phyloP scores from a whole-genome alignment of 2,113 vertebrate species.

The Lophius piscatorius region DNA sequence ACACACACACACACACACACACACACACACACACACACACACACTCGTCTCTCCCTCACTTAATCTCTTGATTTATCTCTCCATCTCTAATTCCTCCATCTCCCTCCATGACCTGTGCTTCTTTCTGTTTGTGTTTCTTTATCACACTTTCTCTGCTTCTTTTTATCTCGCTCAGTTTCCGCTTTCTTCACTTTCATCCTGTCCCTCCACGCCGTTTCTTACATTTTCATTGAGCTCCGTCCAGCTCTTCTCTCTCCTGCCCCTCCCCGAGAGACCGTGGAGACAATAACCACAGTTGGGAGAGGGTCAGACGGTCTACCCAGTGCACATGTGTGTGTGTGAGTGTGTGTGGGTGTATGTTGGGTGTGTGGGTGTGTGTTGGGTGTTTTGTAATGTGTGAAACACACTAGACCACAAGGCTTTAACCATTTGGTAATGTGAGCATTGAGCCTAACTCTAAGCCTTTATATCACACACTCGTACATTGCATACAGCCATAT shows the following conservation, averaged over 20 bases:
- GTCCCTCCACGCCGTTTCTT: slow-evolving; percentile 8
- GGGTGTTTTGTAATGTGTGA: slow-evolving; percentile 18
- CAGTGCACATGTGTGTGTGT: slow-evolving; percentile 27
- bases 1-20: slow-evolving; percentile 9
- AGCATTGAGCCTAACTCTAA: too few relatives aligned
- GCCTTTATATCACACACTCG: too few relatives aligned
- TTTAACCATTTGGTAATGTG: too few relatives aligned
- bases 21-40: slow-evolving; percentile 15
- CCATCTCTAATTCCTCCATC: slow-evolving; percentile 49
- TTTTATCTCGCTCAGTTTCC: slow-evolving; percentile 23
- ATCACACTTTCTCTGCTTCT: slow-evolving; percentile 29
- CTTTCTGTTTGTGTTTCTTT: slow-evolving; percentile 39
- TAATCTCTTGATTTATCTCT: slow-evolving; percentile 44
- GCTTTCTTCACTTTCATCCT: slow-evolving; percentile 16
- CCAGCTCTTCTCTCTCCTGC: slow-evolving; percentile 39
- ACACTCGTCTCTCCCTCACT: slow-evolving; percentile 20
- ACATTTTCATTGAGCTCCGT: slow-evolving; percentile 41
- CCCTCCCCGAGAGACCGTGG: slow-evolving; percentile 60
- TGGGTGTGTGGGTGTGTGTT: background rate
- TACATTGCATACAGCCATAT: too few relatives aligned
- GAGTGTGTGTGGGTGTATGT: slow-evolving; percentile 12
- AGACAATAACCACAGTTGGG: slow-evolving; percentile 68
- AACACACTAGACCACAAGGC: slow-evolving; percentile 26
- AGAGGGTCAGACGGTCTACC: slow-evolving; percentile 62
- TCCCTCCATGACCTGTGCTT: slow-evolving; percentile 29